Base-by-base conservation (phyloP, 2,888 invertebrate genomes). In the Drosophila buzzatii region DNA sequence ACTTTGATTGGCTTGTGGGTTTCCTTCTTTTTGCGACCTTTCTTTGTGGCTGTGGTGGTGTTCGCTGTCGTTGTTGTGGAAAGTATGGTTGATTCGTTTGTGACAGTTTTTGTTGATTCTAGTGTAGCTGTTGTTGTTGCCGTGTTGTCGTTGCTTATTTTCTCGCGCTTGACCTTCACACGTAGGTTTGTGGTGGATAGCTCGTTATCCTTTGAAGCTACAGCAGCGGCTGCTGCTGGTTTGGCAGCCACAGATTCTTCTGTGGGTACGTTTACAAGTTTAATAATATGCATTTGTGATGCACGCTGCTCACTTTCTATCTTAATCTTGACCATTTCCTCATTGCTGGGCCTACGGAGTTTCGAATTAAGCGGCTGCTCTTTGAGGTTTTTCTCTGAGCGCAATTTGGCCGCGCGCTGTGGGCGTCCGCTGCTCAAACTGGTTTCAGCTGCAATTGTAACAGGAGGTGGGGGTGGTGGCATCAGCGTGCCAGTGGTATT, bases 391-490 rank as follows among this genome's bases (percentile, higher is more conserved):
- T 85, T 88, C 52, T 91, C 92, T 0, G 79, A 80, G 49, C 89
- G 91, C 7, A 91, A 35, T 59, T 90, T 92, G 2, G 93, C 92
- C 0, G 92, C 92, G 3, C 93, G 90, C 60, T 89, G 83, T 7
- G 92, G 92, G 2, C 93, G 87, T 3, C 82, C 81, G 16, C 87
- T 82, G 55, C 86, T 87, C 0, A 67, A 35, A 5, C 85, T 87
- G 20, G 53, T 82, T 6, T 85, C 86, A 12, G 68, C 76, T 8
- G 75, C 59, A 12, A 51, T 44, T 8, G 76, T 27, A 6, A 37
- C 16, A 0, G 89, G 86, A 6, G 41, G 72, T 33, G 90, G 76
- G 0, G 89, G 91, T 9, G 92, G 92, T 6, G 91, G 91, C 92
- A 88, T 88, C 0, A 88, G 45, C 5, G 58, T 56, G 0, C 70